Evolutionary conservation across 2,797 vertebrate species (phyloP), one percentile per base, ranked within the genome.

Genomic region (Sparus aurata): DNA sequence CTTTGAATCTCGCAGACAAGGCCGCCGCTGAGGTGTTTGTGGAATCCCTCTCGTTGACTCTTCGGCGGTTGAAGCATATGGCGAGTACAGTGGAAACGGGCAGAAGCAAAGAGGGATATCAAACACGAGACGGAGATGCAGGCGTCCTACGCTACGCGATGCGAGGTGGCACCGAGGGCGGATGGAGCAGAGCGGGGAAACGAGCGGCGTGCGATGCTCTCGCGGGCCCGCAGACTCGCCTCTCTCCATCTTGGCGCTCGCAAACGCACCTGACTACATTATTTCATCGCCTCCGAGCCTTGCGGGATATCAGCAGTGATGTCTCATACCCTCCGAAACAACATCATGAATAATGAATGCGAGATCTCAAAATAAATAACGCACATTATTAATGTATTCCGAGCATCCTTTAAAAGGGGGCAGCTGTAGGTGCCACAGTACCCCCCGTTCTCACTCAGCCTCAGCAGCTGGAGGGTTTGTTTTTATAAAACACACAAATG

Each of bases 271-370:
- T 87, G 70, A 77, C 74, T 77, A 54, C 76, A 60, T 88, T 84
- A 85, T 92, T 85, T 77, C 67, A 78, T 68, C 80, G 72, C 69
- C 80, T 75, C 77, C 59, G 58, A 89, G 82, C 77, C 73, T 79
- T 55, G 80, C 70, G 87, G 85, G 80, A 90, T 85, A 89, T 86
- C 78, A 78, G 77, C 49, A 77, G 85, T 80, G 80, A 90, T 86
- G 89, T 85, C 85, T 89, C 76, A 79, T 78, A 85, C 67, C 50
- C 82, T 85, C 78, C 74, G 69, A 91, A 90, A 89, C 82, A 92
- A 89, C 86, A 84, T 82, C 62, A 91, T 95, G 82, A 89, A 94
- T 93, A 91, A 92, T 92, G 69, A 91, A 94, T 92, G 75, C 55
- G 53, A 81, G 54, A 80, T 91, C 89, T 92, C 83, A 89, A 91